phyloP scores from a whole-genome alignment of 2,797 vertebrate species.

The Eulemur albifrons region DNA sequence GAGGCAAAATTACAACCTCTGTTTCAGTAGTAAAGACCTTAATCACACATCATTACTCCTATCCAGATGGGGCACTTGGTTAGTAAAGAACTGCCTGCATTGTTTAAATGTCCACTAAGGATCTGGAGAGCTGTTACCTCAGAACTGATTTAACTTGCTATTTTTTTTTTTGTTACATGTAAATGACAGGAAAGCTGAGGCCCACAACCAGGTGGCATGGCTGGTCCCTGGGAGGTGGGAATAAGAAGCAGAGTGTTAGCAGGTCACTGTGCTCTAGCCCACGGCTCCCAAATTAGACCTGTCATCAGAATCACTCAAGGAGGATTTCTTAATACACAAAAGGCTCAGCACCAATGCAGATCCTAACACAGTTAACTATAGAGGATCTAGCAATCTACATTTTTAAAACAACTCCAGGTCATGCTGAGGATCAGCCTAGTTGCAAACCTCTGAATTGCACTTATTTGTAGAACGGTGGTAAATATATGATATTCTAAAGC shows the following conservation, averaged over 20 bases:
- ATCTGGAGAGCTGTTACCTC: neutral
- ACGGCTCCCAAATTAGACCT: neutral
- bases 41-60: neutral
- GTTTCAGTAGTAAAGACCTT: neutral
- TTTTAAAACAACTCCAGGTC: neutral
- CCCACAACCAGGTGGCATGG: neutral
- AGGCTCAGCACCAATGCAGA: neutral
- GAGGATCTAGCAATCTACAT: neutral
- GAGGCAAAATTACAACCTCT: neutral
- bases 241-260: neutral
- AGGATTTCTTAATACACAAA: neutral
- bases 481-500: neutral
- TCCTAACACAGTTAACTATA: neutral
- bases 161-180: neutral
- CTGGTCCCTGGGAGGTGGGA: neutral
- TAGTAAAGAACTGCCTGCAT: neutral
- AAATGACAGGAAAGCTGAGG: constrained; percentile 9
- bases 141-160: neutral
- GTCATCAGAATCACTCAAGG: neutral
- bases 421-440: neutral
- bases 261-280: neutral
- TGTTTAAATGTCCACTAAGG: neutral
- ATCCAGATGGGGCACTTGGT: neutral
- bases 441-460: neutral
- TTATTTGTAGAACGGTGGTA: neutral